Base-by-base conservation (phyloP, 2,888 invertebrate genomes). In the Subacronicta megacephala region DNA sequence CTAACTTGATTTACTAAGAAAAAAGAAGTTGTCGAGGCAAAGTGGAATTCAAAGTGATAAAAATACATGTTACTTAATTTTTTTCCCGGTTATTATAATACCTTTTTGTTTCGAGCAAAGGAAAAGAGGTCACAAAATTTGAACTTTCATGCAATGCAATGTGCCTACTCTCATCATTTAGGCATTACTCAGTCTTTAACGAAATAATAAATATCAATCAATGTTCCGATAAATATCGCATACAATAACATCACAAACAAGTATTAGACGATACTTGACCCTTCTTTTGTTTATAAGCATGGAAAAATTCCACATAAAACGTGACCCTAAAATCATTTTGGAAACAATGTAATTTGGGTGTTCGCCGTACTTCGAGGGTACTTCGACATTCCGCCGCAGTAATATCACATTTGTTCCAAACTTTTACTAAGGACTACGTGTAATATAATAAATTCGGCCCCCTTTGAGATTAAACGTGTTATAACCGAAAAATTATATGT, bases 331-430 rank as follows among this genome's bases (percentile, higher is more conserved):
- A 75, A 55, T 67, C 56, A 64, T 62, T 59, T 67, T 58, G 59
- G 61, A 58, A 62, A 78, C 80, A 80, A 78, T 77, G 76, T 80
- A 71, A 77, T 78, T 80, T 71, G 62, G 81, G 70, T 62, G 73
- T 57, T 60, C 55, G 46, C 33, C 44, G 51, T 55, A 54, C 36
- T 55, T 63, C 56, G 60, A 67, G 73, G 67, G 69, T 56, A 43
- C 77, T 79, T 59, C 60, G 65, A 53, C 64, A 72, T 72, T 71
- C 57, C 60, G 60, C 62, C 65, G 59, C 54, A 66, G 55, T 69
- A 54, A 66, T 71, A 75, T 64, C 62, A 63, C 65, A 58, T 66
- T 65, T 65, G 55, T 63, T 54, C 33, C 37, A 10, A 67, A 73
- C 59, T 64, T 74, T 61, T 50, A 53, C 61, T 56, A 45, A 38